Percentiles rank a stretch among this genome's conserved stretches.
Conservation (phyloP, 2,797 vertebrate species). For the Varecia variegata region DNA sequence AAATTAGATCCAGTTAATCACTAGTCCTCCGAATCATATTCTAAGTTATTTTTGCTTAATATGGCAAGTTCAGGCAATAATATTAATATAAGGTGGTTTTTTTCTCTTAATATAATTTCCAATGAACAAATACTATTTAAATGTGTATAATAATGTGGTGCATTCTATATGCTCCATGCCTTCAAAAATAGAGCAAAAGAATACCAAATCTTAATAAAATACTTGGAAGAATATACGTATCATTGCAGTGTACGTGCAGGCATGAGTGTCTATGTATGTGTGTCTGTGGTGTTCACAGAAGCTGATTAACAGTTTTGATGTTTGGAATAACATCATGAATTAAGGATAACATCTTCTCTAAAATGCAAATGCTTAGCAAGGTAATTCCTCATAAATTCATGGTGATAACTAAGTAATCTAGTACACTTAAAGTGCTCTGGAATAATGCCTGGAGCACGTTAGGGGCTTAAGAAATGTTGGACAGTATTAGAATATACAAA, state of each 20-base stretch:
- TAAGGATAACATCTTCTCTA: not conserved
- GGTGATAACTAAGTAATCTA: not conserved
- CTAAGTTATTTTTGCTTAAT: not conserved
- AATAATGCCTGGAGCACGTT: not conserved
- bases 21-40: not conserved
- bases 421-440: not conserved
- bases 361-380: not conserved
- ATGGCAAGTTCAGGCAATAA: not conserved
- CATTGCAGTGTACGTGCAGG: no score
- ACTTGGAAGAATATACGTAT: not conserved
- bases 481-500: not conserved
- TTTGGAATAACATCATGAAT: not conserved
- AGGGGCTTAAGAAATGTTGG: not conserved
- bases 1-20: constrained; percentile 34
- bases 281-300: not conserved
- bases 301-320: not conserved
- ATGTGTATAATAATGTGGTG: not conserved
- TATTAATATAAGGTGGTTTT: not conserved
- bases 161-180: not conserved
- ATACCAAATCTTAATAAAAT: not conserved
- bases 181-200: not conserved
- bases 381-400: not conserved
- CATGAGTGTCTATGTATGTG: not conserved
- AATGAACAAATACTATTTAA: not conserved
- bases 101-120: not conserved